A percentile compares a stretch with the other conserved stretches of the same genome.
Conservation (phyloP, 1,140 invertebrate species). For the Cyclina sinensis region DNA sequence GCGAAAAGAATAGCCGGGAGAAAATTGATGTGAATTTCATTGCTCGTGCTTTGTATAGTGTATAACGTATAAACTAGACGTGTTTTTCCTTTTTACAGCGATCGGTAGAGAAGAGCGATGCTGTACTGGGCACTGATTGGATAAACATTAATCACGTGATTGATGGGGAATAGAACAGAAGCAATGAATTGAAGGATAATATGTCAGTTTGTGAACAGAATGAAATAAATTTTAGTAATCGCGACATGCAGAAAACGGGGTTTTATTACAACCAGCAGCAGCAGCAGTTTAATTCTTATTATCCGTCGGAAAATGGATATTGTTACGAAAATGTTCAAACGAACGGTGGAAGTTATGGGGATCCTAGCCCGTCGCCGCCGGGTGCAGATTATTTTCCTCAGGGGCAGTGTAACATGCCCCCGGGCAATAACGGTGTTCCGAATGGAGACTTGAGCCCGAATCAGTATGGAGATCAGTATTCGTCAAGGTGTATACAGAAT, state of each 20-base stretch:
- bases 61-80: constrained; percentile 56
- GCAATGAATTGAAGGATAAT: constrained; percentile 69
- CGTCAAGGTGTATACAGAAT: constrained; percentile 39
- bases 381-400: constrained; percentile 63
- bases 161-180: constrained; percentile 52
- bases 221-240: constrained; percentile 75
- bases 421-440: constrained; percentile 29
- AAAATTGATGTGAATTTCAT: constrained; percentile 67
- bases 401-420: constrained; percentile 44
- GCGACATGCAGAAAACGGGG: constrained; percentile 73
- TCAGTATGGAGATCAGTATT: constrained; percentile 47
- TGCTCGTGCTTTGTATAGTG: constrained; percentile 54
- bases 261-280: constrained; percentile 66
- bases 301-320: constrained; percentile 68
- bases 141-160: constrained; percentile 56
- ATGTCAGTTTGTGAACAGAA: constrained; percentile 72
- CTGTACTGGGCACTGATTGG: constrained; percentile 46
- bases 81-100: constrained; percentile 69
- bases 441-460: constrained; percentile 64
- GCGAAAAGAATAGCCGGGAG: constrained; percentile 59
- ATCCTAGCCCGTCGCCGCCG: constrained; percentile 64
- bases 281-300: constrained; percentile 67
- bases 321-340: constrained; percentile 63
- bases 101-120: constrained; percentile 42
- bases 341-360: constrained; percentile 62